phyloP scores from a whole-genome alignment of 2,113 vertebrate species.

The Podocnemis expansa region DNA sequence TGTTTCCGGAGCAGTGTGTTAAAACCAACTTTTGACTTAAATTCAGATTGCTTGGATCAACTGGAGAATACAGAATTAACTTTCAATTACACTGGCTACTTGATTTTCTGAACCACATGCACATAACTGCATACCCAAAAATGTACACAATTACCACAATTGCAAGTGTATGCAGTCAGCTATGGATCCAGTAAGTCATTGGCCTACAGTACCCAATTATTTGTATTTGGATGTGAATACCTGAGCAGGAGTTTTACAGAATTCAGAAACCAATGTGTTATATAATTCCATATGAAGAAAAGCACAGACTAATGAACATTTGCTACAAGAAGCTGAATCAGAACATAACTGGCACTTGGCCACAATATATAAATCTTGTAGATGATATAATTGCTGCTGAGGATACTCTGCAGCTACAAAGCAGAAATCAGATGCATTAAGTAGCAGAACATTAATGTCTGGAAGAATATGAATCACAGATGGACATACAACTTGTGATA shows the following conservation, averaged over 20 bases:
- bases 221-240: neutral
- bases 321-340: neutral
- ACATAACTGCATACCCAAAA: neutral
- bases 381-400: neutral
- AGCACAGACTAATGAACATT: accelerated
- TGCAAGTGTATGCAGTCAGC: neutral
- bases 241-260: neutral
- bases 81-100: neutral
- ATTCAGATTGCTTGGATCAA: too few relatives aligned
- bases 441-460: neutral
- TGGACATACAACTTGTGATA: neutral
- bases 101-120: neutral
- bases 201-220: neutral
- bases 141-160: neutral
- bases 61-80: too few relatives aligned
- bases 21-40: neutral
- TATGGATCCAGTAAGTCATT: neutral
- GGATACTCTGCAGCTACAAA: accelerated
- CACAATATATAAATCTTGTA: neutral
- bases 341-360: neutral
- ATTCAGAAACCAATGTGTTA: neutral
- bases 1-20: neutral
- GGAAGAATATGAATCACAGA: neutral
- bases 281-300: accelerated
- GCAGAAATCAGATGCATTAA: neutral